These are phyloP conservation scores for Salpingus planirostris DNA, from an alignment of 2,888 invertebrate genomes.

Conservation along the genomic window DNA sequence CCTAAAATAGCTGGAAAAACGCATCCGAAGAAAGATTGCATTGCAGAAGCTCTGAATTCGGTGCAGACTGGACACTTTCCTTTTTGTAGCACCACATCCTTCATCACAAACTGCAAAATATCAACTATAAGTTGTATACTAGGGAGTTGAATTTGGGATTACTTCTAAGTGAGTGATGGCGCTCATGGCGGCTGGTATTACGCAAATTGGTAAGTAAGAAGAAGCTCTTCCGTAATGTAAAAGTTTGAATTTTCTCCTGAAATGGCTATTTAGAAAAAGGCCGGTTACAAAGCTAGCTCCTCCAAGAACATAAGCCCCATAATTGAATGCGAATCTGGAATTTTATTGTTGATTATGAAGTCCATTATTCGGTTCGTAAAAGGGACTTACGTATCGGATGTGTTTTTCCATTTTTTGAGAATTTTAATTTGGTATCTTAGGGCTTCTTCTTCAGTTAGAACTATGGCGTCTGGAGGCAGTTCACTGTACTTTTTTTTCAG, in stretches of 20 bases:
- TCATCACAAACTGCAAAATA: conserved; percentile 46
- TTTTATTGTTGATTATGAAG: conserved; percentile 2
- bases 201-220: conserved; percentile 52
- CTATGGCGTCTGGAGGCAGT: conserved; percentile 54
- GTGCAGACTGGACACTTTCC: conserved; percentile 55
- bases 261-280: conserved; percentile 53
- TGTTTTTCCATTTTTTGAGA: conserved; percentile 50
- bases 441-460: conserved; percentile 50
- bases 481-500: conserved; percentile 39
- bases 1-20: conserved; percentile 54
- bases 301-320: conserved; percentile 47
- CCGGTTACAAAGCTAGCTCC: conserved; percentile 47
- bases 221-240: conserved; percentile 49
- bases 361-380: conserved; percentile 1
- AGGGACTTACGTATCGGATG: conserved; percentile 51
- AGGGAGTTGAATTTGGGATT: too few species aligned
- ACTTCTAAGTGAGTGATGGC: conserved; percentile 51
- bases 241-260: conserved; percentile 53
- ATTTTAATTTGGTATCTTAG: conserved; percentile 50
- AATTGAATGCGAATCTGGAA: conserved; percentile 47
- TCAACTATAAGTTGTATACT: conserved; percentile 1
- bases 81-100: conserved; percentile 49
- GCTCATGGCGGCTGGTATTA: conserved; percentile 51
- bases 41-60: conserved; percentile 49
- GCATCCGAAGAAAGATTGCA: conserved; percentile 48